Conservation (phyloP, 2,888 invertebrate genomes). For the Tachina lurida region DNA sequence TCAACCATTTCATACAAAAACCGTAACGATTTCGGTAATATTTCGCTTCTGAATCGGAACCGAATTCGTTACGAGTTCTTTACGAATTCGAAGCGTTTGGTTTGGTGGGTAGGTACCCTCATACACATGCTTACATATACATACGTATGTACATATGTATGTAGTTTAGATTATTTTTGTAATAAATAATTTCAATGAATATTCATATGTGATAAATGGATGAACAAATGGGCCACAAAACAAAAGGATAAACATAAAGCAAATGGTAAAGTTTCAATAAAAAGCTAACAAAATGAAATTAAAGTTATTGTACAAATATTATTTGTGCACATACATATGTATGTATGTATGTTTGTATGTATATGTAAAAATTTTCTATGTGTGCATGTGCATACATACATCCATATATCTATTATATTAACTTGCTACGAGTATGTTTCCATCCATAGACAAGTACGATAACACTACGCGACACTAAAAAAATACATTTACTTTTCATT, state of each 20-base stretch:
- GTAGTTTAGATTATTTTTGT: conserved; percentile 9
- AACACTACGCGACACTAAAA: too few species aligned
- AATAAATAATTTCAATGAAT: conserved; percentile 44
- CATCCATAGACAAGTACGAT: not conserved
- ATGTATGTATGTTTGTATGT: not conserved
- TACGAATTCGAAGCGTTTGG: too few species aligned
- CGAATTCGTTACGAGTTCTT: too few species aligned
- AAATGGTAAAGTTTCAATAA: conserved; percentile 21
- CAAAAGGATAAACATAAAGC: not conserved
- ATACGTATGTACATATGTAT: not conserved
- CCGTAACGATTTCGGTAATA: too few species aligned
- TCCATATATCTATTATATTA: not conserved
- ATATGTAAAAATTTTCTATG: not conserved
- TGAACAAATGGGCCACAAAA: conserved; percentile 39
- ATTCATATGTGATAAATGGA: conserved; percentile 46
- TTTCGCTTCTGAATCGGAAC: too few species aligned
- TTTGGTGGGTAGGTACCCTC: too few species aligned
- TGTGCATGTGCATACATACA: not conserved
- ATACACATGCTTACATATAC: too few species aligned
- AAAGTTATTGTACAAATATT: conserved; percentile 36
- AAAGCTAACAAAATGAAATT: conserved; percentile 40
- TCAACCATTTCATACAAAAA: too few species aligned
- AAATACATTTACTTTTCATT: too few species aligned
- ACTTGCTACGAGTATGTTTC: too few species aligned
- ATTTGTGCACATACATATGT: conserved; percentile 12